These are phyloP conservation scores for Pristionchus pacificus DNA, from an alignment of 1,140 invertebrate species.

Conservation along the genomic window DNA sequence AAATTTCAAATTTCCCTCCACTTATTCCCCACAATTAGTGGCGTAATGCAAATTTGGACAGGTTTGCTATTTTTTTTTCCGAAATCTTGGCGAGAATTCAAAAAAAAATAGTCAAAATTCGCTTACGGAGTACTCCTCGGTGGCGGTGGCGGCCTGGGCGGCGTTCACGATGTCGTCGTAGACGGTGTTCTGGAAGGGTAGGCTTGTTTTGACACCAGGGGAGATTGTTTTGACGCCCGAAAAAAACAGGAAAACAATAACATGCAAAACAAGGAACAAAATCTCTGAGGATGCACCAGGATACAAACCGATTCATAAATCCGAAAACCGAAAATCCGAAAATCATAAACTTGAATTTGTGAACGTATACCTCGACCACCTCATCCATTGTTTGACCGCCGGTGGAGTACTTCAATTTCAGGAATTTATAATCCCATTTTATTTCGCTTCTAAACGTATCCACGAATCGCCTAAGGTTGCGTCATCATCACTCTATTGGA, in stretches of 20 bases:
- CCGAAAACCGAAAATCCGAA: neutral
- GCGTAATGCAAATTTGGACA: neutral
- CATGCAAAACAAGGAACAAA: neutral
- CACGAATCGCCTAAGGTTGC: too few relatives aligned
- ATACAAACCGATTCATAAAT: neutral
- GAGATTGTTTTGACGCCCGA: neutral
- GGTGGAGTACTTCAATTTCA: too few relatives aligned
- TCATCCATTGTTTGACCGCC: too few relatives aligned
- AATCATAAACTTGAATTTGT: neutral
- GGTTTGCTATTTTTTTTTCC: neutral
- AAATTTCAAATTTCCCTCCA: neutral
- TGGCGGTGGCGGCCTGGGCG: neutral
- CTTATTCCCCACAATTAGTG: neutral
- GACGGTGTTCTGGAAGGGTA: neutral
- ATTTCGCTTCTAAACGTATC: too few relatives aligned
- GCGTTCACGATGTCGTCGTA: neutral
- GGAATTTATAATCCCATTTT: too few relatives aligned
- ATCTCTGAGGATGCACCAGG: too few relatives aligned
- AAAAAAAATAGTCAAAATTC: too few relatives aligned
- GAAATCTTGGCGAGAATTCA: neutral
- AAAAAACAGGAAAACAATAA: neutral
- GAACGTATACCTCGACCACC: neutral
- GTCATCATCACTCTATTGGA: too few relatives aligned
- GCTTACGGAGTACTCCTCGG: neutral
- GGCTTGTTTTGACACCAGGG: neutral